phyloP scores from a whole-genome alignment of 2,888 invertebrate species.

The Archaeoteleia sp. region DNA sequence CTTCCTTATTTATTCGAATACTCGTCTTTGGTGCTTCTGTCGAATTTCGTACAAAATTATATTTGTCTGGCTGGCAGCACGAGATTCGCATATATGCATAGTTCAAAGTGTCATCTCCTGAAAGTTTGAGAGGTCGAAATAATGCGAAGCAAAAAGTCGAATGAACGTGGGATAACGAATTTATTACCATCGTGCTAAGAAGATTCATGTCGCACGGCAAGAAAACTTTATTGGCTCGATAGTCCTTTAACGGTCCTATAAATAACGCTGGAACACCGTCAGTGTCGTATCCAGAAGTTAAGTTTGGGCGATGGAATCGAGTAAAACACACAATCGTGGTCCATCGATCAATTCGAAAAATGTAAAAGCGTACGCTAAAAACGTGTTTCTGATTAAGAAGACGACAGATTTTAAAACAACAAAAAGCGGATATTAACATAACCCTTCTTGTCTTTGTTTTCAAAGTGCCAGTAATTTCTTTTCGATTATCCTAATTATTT shows the following conservation, averaged over 20 bases:
- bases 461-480: too few relatives aligned
- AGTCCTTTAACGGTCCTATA: constrained; percentile 54
- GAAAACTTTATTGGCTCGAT: constrained; percentile 53
- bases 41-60: too few relatives aligned
- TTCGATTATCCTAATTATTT: too few relatives aligned
- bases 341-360: constrained; percentile 33
- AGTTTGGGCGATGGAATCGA: constrained; percentile 33
- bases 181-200: constrained; percentile 47
- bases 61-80: too few relatives aligned
- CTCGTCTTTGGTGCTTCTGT: too few relatives aligned
- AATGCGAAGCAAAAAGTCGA: constrained; percentile 36
- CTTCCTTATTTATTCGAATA: too few relatives aligned
- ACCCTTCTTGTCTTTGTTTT: too few relatives aligned
- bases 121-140: constrained; percentile 40
- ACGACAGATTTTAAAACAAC: too few relatives aligned
- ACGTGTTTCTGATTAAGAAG: not conserved
- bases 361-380: constrained; percentile 14
- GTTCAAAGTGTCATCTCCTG: constrained; percentile 38
- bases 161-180: constrained; percentile 45
- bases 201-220: constrained; percentile 47
- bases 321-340: constrained; percentile 41
- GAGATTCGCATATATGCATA: constrained; percentile 36
- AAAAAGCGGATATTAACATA: too few relatives aligned
- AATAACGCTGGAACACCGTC: constrained; percentile 40
- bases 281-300: constrained; percentile 49